Evolutionary conservation across 1,140 invertebrate species (phyloP), one percentile per base, ranked within the genome.

Genomic region (Bombus vancouverensis): DNA sequence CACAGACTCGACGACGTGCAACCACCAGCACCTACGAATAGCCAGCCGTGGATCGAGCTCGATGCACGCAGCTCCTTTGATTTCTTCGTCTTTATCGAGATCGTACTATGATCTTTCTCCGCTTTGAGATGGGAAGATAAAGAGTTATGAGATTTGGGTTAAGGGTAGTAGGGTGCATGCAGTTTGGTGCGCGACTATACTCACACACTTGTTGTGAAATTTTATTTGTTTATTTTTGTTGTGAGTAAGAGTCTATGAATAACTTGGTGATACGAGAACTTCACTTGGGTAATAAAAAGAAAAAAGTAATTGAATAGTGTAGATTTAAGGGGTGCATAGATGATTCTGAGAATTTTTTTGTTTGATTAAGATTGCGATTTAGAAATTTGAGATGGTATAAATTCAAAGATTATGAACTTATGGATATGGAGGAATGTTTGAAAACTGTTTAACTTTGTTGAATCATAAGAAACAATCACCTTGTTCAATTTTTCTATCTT

Each of bases 1-100:
- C 76, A 91, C 18, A 87, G 75, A 85, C 90, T 89, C 82, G 90
- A 87, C 93, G 94, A 34, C 71, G 39, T 47, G 68, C 65, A 74
- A 42, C 59, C 10, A 62, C 59, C 59, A 62, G 59, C 59, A 12
- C 28, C 59, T 62, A 62, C 68, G 59, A 72, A 72, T 39, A 39
- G 37, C 34, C 2, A 25, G 28, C 59, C 59, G 59, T 13, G 28
- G 70, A 72, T 72, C 70, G 25, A 42, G 37, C 37, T 72, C 70
- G 70, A 72, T 72, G 70, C 37, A 39, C 12, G 22, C 37, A 13
- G 37, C 37, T 71, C 22, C 4, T 22, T 34, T 34, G 32, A 34
- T 37, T 68, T 22, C 28, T 10, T 62, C 28, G 59, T n/a, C 12
- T 62, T 28, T 13, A n/a, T 62, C 59, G 59, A n/a, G 28, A 62